Evolutionary conservation across 2,888 invertebrate species (phyloP).

Genomic region (Eupelmus urozonus): DNA sequence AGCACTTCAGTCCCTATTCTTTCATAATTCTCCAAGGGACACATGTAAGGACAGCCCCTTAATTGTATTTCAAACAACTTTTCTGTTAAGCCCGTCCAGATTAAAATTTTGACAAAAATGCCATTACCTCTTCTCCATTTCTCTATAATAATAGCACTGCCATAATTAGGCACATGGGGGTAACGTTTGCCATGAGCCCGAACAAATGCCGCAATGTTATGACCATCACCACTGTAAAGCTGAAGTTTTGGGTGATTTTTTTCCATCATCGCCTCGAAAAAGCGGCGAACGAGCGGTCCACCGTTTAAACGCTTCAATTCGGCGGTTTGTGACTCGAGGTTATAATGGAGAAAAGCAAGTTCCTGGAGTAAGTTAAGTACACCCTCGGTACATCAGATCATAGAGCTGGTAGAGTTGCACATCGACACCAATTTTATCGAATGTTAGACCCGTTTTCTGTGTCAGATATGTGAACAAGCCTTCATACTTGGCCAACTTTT

Average conservation of each 20-base stretch:
- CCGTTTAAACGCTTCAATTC: constrained; percentile 37
- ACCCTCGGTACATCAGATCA: constrained; percentile 46
- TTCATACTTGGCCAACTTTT: too few species aligned
- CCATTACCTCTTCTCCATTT: not conserved
- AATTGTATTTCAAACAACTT: constrained; percentile 39
- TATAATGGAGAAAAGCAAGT: constrained; percentile 38
- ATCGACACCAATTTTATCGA: not conserved
- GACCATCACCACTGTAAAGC: constrained; percentile 36
- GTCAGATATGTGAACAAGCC: constrained; percentile 32
- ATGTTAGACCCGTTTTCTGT: constrained; percentile 25
- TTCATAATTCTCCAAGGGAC: constrained; percentile 28
- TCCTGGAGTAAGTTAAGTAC: constrained; percentile 34
- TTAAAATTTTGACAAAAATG: not conserved
- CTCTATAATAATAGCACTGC: constrained; percentile 49
- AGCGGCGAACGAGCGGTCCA: constrained; percentile 45
- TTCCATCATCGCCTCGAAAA: constrained; percentile 11
- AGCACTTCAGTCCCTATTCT: not conserved
- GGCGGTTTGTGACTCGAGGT: constrained; percentile 32
- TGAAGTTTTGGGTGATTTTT: not conserved
- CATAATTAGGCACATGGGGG: constrained; percentile 39
- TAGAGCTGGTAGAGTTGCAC: constrained; percentile 25
- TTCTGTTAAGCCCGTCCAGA: constrained; percentile 43
- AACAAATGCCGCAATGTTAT: constrained; percentile 37
- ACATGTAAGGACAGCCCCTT: constrained; percentile 22
- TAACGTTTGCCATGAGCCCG: constrained; percentile 19